Percentiles rank a stretch among this genome's conserved stretches.
Conservation (phyloP, 1,140 invertebrate genomes). For the Campoletis sonorensis region DNA sequence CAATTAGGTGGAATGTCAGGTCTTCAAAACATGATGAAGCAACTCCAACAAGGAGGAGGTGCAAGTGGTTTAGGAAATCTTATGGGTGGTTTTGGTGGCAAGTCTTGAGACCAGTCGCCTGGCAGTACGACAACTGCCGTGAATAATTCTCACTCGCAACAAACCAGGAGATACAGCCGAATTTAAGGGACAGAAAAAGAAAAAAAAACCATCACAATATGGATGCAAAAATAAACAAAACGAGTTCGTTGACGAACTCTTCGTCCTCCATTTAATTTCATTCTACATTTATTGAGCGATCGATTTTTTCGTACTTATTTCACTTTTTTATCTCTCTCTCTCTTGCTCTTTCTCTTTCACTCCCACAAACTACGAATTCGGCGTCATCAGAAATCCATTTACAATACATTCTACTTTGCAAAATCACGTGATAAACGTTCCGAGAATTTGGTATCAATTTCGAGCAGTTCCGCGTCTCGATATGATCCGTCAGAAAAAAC, state of each 20-base stretch:
- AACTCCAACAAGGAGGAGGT: slow-evolving; percentile 94
- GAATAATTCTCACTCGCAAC: slow-evolving; percentile 35
- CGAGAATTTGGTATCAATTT: no score
- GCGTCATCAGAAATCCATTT: no score
- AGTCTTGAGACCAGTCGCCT: slow-evolving; percentile 67
- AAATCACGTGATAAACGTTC: no score
- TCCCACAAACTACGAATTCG: not conserved
- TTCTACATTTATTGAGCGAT: not conserved
- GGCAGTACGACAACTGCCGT: slow-evolving; percentile 48
- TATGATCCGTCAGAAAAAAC: no score
- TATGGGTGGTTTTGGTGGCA: slow-evolving; percentile 84
- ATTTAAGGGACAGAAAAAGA: slow-evolving; percentile 34
- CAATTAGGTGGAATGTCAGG: slow-evolving; percentile 95
- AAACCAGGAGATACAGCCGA: slow-evolving; percentile 39
- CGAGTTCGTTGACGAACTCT: not conserved
- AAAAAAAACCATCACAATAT: slow-evolving; percentile 16
- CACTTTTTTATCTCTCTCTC: not conserved
- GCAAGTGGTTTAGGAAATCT: slow-evolving; percentile 86
- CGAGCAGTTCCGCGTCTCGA: no score
- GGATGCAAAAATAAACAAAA: not conserved
- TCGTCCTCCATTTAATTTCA: not conserved
- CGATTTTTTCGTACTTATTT: not conserved
- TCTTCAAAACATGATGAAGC: slow-evolving; percentile 98
- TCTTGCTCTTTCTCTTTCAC: not conserved
- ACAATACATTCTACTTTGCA: no score